Evolutionary conservation across 1,140 invertebrate species (phyloP), one percentile per base, ranked within the genome.

Genomic region (Drosophila nigromelanica): DNA sequence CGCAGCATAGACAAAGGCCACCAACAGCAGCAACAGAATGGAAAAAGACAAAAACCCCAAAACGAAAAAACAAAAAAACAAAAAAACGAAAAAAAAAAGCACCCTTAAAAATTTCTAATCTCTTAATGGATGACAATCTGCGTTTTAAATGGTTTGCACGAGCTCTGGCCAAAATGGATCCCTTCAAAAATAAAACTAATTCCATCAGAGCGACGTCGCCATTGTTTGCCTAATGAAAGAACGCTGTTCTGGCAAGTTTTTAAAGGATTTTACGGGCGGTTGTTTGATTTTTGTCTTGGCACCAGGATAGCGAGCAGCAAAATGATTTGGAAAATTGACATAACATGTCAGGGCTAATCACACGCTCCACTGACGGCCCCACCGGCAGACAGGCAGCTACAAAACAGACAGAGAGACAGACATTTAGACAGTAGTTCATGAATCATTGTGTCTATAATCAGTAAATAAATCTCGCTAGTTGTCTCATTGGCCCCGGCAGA

Each of bases 111-210:
- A 82, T 82, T 71, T 87, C 83, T 87, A 87, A 87, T 87, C 82
- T 87, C 82, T 87, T 87, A 87, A 87, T 87, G 82, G 82, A 87
- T 89, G 82, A 87, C 82, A 87, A 87, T 87, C 82, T 87, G 82
- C 83, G 82, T 89, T 87, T 89, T 87, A 89, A 87, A 87, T 87
- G 81, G 82, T 86, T 72, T 86, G 81, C 78, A 81, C 77, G 70
- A 78, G 69, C 55, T 42, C 51, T 60, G 59, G 59, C 56, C 73
- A 64, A 66, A 61, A 48, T 45, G 47, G 66, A 68, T 54, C 45
- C 67, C 58, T 24, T 55, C 70, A 64, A 70, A 87, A 87, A 89
- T 89, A 87, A 89, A 87, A 87, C 83, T 87, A 89, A 87, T 89
- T 87, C 83, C 82, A 87, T 87, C 83, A 78, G 80, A 68, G 27